Base-by-base conservation (phyloP, 2,797 vertebrate species). In the Protonibea diacanthus region DNA sequence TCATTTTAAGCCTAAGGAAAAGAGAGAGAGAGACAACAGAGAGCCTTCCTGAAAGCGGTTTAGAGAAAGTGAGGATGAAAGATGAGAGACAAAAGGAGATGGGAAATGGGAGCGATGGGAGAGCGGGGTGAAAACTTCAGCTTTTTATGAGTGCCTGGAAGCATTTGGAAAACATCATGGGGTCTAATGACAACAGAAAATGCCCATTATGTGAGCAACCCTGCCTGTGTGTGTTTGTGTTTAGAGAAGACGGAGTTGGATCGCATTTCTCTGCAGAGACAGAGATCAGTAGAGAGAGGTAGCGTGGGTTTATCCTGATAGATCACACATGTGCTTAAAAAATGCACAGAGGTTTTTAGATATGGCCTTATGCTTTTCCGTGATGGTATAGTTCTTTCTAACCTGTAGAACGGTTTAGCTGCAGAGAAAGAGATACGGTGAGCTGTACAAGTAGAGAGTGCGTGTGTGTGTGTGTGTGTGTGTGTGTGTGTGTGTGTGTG, bases 171-270 rank as follows among this genome's bases (percentile, higher is more conserved):
- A 81, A 76, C 60, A 85, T 76, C 40, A 87, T 62, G 51, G 74
- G 55, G 58, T 63, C 69, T 76, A 82, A 82, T 78, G 74, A 87
- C 45, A 74, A 72, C 59, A 80, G 73, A 86, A 86, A 83, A 78
- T 59, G 67, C 38, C 80, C 61, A 63, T 82, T 71, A 86, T 71
- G 53, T 60, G 70, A 69, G 76, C 56, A 65, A 66, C 27, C n/a
- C 49, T 68, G 60, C 45, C 15, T 75, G n/a, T 66, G 47, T 53
- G 29, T 38, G 63, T 1, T 63, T 48, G 66, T 49, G 58, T 55
- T 42, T 77, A 75, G 33, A 20, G 23, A 77, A 70, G 40, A 66
- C 60, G 58, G 56, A 69, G 48, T 52, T 66, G 48, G 48, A 71
- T 74, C 49, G 7, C 47, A 44, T 79, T 74, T 83, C 60, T 75